Conservation (phyloP, 2,888 invertebrate genomes). For the Patella caerulea region DNA sequence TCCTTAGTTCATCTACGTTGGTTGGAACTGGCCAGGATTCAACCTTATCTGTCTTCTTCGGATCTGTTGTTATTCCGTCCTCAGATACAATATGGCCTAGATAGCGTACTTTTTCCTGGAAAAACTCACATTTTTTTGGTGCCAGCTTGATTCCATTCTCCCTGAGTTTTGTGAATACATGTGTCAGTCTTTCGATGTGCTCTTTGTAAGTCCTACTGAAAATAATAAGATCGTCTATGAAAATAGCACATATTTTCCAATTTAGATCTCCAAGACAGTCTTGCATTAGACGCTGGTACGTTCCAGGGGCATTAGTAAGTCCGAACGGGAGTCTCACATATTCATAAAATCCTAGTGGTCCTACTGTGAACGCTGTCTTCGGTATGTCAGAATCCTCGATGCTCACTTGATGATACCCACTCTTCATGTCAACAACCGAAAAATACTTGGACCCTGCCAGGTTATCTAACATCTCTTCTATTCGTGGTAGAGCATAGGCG, state of each 20-base stretch:
- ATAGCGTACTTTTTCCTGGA: constrained; percentile 32
- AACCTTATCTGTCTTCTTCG: constrained; percentile 27
- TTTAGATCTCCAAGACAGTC: constrained; percentile 29
- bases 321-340: neutral
- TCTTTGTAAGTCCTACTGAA: constrained; percentile 23
- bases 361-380: neutral
- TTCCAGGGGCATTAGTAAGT: neutral
- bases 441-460: neutral
- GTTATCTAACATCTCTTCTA: neutral
- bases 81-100: constrained; percentile 24
- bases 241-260: constrained; percentile 19
- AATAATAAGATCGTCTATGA: neutral
- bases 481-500: neutral
- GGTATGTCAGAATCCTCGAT: neutral
- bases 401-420: neutral
- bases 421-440: neutral
- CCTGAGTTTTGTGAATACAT: constrained; percentile 24
- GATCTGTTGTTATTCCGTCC: constrained; percentile 18
- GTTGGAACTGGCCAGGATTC: constrained; percentile 6
- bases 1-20: neutral
- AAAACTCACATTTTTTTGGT: constrained; percentile 33
- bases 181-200: constrained; percentile 22
- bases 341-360: neutral
- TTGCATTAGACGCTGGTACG: constrained; percentile 11
- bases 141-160: constrained; percentile 27